phyloP scores from a whole-genome alignment of 1,140 invertebrate species.

The Saccostrea echinata region DNA sequence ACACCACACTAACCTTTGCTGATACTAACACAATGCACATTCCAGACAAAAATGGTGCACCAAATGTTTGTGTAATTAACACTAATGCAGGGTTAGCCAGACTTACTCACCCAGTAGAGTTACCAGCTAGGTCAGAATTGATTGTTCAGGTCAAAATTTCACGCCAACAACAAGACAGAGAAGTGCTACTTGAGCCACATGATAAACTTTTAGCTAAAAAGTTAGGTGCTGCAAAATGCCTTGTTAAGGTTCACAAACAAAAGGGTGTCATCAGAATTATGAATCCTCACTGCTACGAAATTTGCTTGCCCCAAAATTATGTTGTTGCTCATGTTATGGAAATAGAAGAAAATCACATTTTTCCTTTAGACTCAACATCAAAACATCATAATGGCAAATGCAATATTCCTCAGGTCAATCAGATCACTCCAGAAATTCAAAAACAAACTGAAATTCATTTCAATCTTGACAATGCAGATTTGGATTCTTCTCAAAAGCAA shows the following conservation, averaged over 20 bases:
- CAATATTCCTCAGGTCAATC: neutral
- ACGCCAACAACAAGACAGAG: neutral
- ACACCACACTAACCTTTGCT: conserved; percentile 31
- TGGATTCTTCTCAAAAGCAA: conserved; percentile 36
- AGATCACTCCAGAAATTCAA: neutral
- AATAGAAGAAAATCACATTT: neutral
- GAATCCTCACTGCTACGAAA: conserved; percentile 42
- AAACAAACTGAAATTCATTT: conserved; percentile 28
- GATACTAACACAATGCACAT: conserved; percentile 6
- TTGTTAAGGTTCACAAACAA: conserved; percentile 44
- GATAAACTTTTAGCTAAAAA: conserved; percentile 17
- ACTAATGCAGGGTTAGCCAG: neutral
- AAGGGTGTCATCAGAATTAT: conserved; percentile 30
- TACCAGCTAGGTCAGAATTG: neutral
- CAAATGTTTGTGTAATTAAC: conserved; percentile 21
- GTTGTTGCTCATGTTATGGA: neutral
- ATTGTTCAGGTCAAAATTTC: neutral
- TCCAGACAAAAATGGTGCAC: conserved; percentile 33
- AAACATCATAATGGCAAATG: neutral
- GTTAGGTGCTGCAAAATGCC: conserved; percentile 44
- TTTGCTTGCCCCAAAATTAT: conserved; percentile 15
- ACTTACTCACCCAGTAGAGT: neutral
- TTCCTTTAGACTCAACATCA: neutral
- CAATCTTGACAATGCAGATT: conserved; percentile 44
- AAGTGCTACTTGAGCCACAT: conserved; percentile 44